Conservation (phyloP, 2,888 invertebrate genomes). For the Tachina lurida region DNA sequence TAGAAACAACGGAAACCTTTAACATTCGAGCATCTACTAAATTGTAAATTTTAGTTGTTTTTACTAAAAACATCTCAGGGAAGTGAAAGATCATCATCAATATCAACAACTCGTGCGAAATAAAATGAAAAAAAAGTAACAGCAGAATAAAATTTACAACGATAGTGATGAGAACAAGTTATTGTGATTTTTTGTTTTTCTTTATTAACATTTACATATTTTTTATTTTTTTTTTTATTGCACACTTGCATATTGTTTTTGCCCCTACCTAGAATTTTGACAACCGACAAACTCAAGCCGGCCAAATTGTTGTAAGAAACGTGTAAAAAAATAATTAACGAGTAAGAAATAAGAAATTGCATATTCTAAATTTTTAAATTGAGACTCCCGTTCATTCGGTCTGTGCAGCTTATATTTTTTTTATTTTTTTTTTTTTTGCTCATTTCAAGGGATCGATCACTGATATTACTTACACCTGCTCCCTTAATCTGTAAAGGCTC, state of each 20-base stretch:
- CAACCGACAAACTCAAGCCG: slow-evolving; percentile 38
- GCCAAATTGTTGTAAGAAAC: slow-evolving; percentile 14
- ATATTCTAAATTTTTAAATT: slow-evolving; percentile 4
- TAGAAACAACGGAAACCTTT: slow-evolving; percentile 63
- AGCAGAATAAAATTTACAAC: slow-evolving; percentile 30
- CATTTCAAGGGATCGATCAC: slow-evolving; percentile 2
- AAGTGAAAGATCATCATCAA: slow-evolving; percentile 27
- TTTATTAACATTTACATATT: neutral
- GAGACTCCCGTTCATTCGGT: neutral
- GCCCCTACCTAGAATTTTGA: slow-evolving; percentile 22
- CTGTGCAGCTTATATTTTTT: neutral
- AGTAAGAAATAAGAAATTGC: neutral
- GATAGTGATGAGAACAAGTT: slow-evolving; percentile 62
- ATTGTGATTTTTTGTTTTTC: slow-evolving; percentile 20
- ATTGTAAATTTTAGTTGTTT: slow-evolving; percentile 56
- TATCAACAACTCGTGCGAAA: slow-evolving; percentile 25
- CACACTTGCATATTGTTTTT: slow-evolving; percentile 15
- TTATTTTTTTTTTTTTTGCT: neutral
- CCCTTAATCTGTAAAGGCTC: too few relatives aligned
- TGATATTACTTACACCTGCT: too few relatives aligned
- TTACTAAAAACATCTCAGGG: slow-evolving; percentile 56
- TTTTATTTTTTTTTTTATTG: slow-evolving; percentile 21
- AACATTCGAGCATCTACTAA: slow-evolving; percentile 61
- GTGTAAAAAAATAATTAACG: slow-evolving; percentile 1
- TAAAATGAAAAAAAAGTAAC: slow-evolving; percentile 20